phyloP scores from a whole-genome alignment of 2,797 vertebrate species.

The Menidia menidia region DNA sequence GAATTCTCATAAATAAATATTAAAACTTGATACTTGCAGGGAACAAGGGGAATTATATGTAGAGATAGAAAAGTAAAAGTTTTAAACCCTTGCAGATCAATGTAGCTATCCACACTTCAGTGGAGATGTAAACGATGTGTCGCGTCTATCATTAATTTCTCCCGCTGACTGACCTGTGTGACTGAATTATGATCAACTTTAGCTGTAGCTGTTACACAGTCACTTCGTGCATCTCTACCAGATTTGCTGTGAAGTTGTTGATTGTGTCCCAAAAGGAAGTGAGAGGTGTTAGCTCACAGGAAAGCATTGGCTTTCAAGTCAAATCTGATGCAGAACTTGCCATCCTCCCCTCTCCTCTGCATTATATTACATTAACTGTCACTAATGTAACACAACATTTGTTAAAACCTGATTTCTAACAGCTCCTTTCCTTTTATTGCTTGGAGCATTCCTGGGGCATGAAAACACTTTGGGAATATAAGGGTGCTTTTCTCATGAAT shows the following conservation, averaged over 20 bases:
- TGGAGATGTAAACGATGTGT: too few species aligned
- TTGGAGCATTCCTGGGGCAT: slow-evolving; percentile 37
- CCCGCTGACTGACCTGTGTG: too few species aligned
- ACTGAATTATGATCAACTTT: too few species aligned
- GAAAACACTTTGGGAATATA: slow-evolving; percentile 25
- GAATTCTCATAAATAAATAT: too few species aligned
- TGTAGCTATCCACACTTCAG: too few species aligned
- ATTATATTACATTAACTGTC: slow-evolving; percentile 27
- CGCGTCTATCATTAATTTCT: too few species aligned
- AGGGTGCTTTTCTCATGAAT: slow-evolving; percentile 2
- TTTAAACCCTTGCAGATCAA: too few species aligned
- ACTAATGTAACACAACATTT: slow-evolving; percentile 27
- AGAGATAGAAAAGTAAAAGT: too few species aligned
- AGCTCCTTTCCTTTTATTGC: slow-evolving; percentile 28
- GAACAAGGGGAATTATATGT: too few species aligned
- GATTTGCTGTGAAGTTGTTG: slow-evolving; percentile 5
- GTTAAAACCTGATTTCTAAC: slow-evolving; percentile 51
- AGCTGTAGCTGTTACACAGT: slow-evolving; percentile 1
- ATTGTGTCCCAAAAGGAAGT: slow-evolving; percentile 3
- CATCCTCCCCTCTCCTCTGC: not conserved
- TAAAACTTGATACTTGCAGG: too few species aligned
- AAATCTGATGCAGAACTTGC: not conserved
- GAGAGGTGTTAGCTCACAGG: not conserved
- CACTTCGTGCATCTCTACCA: not conserved
- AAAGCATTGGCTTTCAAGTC: not conserved